Base-by-base conservation (phyloP, 2,888 invertebrate species). In the Xanthostigma xanthostigma region DNA sequence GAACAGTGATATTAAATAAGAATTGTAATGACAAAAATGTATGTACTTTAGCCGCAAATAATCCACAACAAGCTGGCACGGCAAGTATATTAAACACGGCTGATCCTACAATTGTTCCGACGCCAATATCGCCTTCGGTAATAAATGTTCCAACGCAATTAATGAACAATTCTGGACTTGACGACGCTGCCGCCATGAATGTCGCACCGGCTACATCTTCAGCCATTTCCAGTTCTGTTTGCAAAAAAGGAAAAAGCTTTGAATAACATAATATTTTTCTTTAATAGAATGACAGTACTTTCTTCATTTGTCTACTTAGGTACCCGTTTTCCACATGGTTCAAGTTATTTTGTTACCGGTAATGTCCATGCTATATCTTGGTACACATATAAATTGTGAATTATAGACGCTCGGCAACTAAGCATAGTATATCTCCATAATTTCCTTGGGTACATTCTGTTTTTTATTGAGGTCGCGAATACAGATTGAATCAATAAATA, bases 111-210 rank as follows among this genome's bases (percentile, higher is more conserved):
- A 86, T 77, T 11, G 85, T 82, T 1, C 85, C 85, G 8, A 85
- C 78, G 0, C 85, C 85, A 17, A 85, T 67, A 62, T 85, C 85
- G 0, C 84, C 83, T 59, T 83, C 77, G 0, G 84, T 84, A 49
- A 84, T 74, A 60, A 85, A 86, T 0, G 85, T 85, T 38, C 84
- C 89, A 27, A 92, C 81, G 53, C 84, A 78, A 63, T 86, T 87
- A 53, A 89, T 84, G 68, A 90, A 90, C 51, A 90, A 69, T 67
- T 92, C 91, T 0, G 91, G 89, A 50, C 86, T 84, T 1, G 87
- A 87, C 51, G 87, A 88, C 0, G 90, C 91, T 1, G 87, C 80
- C 0, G 91, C 90, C 91, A 92, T 91, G 60, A 92, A 86, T 0
- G 91, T 91, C 1, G 90, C 91, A 0, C 90, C 90, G 0, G 90